phyloP scores from a whole-genome alignment of 1,140 invertebrate genomes.

The Apis laboriosa region DNA sequence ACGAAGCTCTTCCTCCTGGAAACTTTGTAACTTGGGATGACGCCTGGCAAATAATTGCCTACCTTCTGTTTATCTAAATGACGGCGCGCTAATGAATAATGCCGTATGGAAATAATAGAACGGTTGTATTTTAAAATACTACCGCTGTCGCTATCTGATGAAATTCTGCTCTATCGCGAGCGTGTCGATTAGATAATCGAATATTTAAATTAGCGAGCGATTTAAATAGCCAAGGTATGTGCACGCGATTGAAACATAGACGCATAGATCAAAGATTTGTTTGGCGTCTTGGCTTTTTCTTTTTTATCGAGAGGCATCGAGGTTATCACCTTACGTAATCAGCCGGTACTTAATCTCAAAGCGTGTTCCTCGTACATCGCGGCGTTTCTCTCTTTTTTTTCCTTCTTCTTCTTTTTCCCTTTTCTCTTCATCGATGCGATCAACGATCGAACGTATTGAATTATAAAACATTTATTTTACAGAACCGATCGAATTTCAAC shows the following conservation, averaged over 20 bases:
- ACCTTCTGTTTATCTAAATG: neutral
- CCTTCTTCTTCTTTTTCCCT: too few species aligned
- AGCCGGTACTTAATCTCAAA: neutral
- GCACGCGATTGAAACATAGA: too few species aligned
- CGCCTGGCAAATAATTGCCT: constrained; percentile 9
- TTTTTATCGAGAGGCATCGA: neutral
- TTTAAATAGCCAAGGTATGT: neutral
- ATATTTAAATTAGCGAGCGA: neutral
- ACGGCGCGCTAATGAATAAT: neutral
- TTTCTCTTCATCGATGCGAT: neutral
- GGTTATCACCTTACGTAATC: constrained; percentile 26
- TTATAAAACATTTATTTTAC: too few species aligned
- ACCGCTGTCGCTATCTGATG: neutral
- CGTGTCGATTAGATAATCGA: neutral
- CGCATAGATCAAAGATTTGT: too few species aligned
- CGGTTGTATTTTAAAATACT: neutral
- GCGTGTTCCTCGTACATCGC: neutral
- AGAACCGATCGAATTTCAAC: too few species aligned
- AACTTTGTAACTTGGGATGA: neutral
- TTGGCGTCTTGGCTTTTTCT: neutral
- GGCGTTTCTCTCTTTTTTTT: too few species aligned
- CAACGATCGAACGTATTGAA: neutral
- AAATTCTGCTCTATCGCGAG: too few species aligned
- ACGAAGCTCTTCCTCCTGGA: neutral
- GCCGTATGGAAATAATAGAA: neutral